Evolutionary conservation across 2,888 invertebrate species (phyloP).

Genomic region (Pyrgus malvae): DNA sequence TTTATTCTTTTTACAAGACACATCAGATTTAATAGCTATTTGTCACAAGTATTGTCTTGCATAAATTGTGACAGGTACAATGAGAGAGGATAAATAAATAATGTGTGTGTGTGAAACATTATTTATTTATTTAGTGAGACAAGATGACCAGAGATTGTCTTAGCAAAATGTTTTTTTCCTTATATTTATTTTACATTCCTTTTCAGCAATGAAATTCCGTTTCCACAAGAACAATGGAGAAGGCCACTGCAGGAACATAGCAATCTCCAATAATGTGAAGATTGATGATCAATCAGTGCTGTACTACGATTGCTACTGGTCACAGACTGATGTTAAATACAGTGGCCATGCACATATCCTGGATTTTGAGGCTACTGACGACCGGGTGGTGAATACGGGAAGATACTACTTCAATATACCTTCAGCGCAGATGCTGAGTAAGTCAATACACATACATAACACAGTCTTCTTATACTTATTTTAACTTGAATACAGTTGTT

Average conservation of each 20-base stretch:
- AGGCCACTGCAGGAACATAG: constrained; percentile 69
- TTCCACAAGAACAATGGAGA: constrained; percentile 51
- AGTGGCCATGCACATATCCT: constrained; percentile 62
- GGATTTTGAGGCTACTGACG: constrained; percentile 68
- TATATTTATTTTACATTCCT: not conserved
- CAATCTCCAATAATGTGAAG: constrained; percentile 59
- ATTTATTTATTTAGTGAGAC: too few relatives aligned
- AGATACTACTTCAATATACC: constrained; percentile 72
- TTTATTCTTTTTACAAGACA: too few relatives aligned
- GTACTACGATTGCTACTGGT: constrained; percentile 75
- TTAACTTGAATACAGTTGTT: not conserved
- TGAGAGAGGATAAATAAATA: too few relatives aligned
- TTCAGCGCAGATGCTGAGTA: constrained; percentile 66
- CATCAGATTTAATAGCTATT: too few relatives aligned
- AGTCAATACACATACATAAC: too few relatives aligned
- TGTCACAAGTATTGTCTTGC: too few relatives aligned
- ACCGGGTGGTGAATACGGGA: constrained; percentile 60
- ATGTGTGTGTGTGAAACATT: too few relatives aligned
- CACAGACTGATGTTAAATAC: constrained; percentile 49
- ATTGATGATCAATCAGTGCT: constrained; percentile 66
- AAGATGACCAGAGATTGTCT: not conserved
- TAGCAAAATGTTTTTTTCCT: not conserved
- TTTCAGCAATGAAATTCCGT: constrained; percentile 72
- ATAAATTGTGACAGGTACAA: too few relatives aligned
- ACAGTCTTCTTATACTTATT: too few relatives aligned